Percentiles rank a stretch among this genome's conserved stretches.
These are phyloP conservation scores for Lycaon pictus DNA, from an alignment of 2,113 vertebrate genomes.

Conservation along the genomic window DNA sequence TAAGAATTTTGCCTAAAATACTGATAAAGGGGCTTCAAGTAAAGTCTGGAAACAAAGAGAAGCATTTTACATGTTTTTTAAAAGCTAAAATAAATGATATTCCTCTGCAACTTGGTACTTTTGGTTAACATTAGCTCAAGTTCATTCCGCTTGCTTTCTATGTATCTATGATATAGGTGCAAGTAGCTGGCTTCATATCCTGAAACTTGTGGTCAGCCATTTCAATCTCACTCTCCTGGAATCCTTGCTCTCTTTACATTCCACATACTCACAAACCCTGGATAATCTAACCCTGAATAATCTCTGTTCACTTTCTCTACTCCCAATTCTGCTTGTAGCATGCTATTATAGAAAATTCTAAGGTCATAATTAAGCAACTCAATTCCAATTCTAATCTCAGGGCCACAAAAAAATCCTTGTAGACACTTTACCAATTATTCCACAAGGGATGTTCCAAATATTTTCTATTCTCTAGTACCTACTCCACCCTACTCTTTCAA, in stretches of 20 bases:
- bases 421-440: not conserved
- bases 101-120: not conserved
- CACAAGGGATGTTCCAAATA: not conserved
- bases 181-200: not conserved
- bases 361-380: not conserved
- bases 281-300: not conserved
- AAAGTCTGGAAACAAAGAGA: not conserved
- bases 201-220: not conserved
- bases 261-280: not conserved
- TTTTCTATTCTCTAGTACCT: not conserved
- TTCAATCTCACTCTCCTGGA: not conserved
- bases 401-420: not conserved
- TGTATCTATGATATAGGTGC: not conserved
- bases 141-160: not conserved
- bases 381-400: conserved; percentile 33
- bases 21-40: not conserved
- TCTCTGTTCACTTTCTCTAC: not conserved
- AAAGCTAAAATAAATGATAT: not conserved
- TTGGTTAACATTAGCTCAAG: not conserved
- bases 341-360: not conserved
- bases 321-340: not conserved
- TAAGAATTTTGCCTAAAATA: conserved; percentile 54
- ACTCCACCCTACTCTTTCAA: not conserved
- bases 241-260: not conserved
- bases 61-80: not conserved